phyloP scores from a whole-genome alignment of 2,113 vertebrate species.

The Brachionichthys hirsutus region DNA sequence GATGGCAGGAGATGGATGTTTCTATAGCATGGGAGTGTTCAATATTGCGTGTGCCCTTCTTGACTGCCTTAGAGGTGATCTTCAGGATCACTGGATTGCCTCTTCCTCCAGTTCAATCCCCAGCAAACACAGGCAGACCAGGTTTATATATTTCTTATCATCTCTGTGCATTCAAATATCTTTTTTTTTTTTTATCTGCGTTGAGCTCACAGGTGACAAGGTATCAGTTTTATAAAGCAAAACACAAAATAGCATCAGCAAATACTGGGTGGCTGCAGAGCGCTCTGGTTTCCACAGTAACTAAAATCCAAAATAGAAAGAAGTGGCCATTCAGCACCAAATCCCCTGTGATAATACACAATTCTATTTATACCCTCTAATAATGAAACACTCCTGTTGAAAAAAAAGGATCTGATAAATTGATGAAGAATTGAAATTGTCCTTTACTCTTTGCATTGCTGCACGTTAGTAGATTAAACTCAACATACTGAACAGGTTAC shows the following conservation, averaged over 20 bases:
- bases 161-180: not conserved
- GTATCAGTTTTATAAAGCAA: conserved; percentile 49
- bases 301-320: conserved; percentile 78
- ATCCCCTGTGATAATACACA: conserved; percentile 60
- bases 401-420: conserved; percentile 44
- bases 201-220: conserved; percentile 6
- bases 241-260: conserved; percentile 62
- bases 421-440: conserved; percentile 39
- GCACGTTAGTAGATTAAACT: not conserved
- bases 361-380: conserved; percentile 68
- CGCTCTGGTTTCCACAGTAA: conserved; percentile 80
- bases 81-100: too few species aligned
- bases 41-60: too few species aligned
- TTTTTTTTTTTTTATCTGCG: conserved; percentile 6
- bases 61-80: too few species aligned
- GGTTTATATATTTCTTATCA: conserved; percentile 8
- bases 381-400: conserved; percentile 34
- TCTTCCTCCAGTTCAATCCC: too few species aligned
- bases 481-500: not conserved
- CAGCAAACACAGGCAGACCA: not conserved
- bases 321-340: conserved; percentile 66
- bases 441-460: too few species aligned
- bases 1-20: too few species aligned
- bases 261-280: conserved; percentile 65
- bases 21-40: too few species aligned